Base-by-base conservation (phyloP, 2,113 vertebrate genomes). In the Neopipo cinnamomea region DNA sequence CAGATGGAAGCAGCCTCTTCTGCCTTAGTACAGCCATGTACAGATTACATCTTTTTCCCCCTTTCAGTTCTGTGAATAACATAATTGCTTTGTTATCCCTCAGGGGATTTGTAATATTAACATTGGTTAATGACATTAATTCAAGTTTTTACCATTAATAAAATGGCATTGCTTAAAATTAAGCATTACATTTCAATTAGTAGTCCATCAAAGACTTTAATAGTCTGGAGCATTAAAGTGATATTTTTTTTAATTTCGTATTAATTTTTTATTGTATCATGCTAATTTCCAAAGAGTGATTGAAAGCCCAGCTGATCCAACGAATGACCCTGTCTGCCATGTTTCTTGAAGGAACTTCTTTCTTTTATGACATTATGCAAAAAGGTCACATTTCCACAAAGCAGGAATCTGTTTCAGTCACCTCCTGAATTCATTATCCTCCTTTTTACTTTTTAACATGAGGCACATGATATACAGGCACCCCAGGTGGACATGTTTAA, bases 91-190 rank as follows among this genome's bases (percentile, higher is more conserved):
- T 89, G 95, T 95, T 95, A 90, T 94, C 96, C 97, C 96, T 93
- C 85, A 24, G 95, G 96, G 88, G 90, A 95, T 96, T 96, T 97
- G 94, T 95, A 97, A 95, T 95, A 95, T 95, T 96, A 97, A 96
- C 95, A 94, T 94, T 95, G 93, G 92, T 95, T 97, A 97, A 97
- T 97, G 95, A 86, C 95, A 92, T 97, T 97, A 98, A 97, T 97
- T 97, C 91, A 91, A 97, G 94, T 89, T 97, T 97, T 97, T 97
- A 80, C 92, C 95, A 95, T 97, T 97, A 97, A 97, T 97, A 97
- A 96, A 97, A 97, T 77, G 83, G 80, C 93, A 78, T 89, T 96
- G 93, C 94, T 95, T 96, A 97, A 95, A 97, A 97, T 97, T 96
- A 97, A 97, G 88, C 93, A 93, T 97, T 94, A 95, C 87, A 92